Base-by-base conservation (phyloP, 2,797 vertebrate genomes). In the Catharus ustulatus region DNA sequence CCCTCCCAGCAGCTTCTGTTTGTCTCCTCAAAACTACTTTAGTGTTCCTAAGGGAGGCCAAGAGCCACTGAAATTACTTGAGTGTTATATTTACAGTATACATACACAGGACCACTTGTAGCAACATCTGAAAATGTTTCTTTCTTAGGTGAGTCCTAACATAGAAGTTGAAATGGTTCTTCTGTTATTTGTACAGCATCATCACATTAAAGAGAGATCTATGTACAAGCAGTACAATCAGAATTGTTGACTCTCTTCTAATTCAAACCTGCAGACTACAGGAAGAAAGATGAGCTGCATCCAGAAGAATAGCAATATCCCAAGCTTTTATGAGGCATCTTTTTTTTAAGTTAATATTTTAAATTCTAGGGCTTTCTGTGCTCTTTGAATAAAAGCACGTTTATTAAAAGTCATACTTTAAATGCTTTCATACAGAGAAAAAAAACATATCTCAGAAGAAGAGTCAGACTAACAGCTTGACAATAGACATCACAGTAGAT, bases 341-440 rank as follows among this genome's bases (percentile, higher is more conserved):
- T 61, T 57, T n/a, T 80, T 76, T 87, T 66, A 40, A 68, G 23
- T 89, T 96, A 90, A 45, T 81, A 73, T 79, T 91, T 94, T 58
- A 43, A 72, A 42, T 86, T 89, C 43, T 76, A 92, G 43, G 15
- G 19, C 9, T 89, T 94, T 86, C 27, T 76, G 9, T 52, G 27
- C 10, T 64, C 23, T 81, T 93, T 85, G 45, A 93, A 91, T 62
- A 86, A 87, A 93, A 75, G 0, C 2, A 57, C 1, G 32, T 20
- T 23, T 48, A 49, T 77, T 90, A 55, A 15, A 91, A 75, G 45
- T 13, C 2, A 2, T 74, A 32, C 84, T 69, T 84, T 17, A 46
- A 76, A 72, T 84, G 6, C 5, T 72, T 82, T 85, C 24, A 17
- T 40, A 68, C 45, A 59, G 38, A 58, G 84, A 64, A 24, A 51